Percentiles rank a stretch among this genome's conserved stretches.
Conservation (phyloP, 2,797 vertebrate species). For the Ctenochaetus hawaiiensis region DNA sequence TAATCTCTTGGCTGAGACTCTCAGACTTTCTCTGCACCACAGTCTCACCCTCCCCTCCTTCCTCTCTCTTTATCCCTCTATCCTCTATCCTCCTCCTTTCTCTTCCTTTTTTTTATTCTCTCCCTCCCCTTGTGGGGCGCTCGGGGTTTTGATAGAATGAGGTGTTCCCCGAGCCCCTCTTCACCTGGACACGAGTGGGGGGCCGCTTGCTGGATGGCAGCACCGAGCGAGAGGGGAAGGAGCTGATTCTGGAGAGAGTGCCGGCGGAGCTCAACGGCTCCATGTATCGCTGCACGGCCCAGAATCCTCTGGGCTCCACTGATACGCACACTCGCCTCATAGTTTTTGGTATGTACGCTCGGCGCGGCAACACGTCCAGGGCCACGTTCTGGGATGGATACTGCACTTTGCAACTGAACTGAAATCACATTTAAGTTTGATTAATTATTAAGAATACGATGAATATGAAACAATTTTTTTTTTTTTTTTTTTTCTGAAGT, state of each 20-base stretch:
- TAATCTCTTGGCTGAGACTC: constrained; percentile 65
- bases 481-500: not conserved
- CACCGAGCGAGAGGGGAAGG: constrained; percentile 89
- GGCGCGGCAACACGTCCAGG: not conserved
- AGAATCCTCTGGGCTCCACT: constrained; percentile 97
- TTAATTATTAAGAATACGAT: constrained; percentile 56
- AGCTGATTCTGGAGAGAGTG: constrained; percentile 94
- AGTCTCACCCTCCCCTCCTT: constrained; percentile 1
- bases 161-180: constrained; percentile 97
- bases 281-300: constrained; percentile 98
- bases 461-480: constrained; percentile 55
- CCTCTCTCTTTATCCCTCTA: not conserved
- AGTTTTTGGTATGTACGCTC: constrained; percentile 90
- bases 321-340: constrained; percentile 98
- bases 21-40: constrained; percentile 44
- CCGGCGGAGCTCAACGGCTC: constrained; percentile 96
- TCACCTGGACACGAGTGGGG: constrained; percentile 96
- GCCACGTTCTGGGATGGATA: constrained; percentile 20
- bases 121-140: constrained; percentile 16
- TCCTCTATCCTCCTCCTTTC: not conserved
- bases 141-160: constrained; percentile 87
- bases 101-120: not conserved
- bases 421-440: constrained; percentile 47
- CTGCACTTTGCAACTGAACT: constrained; percentile 21
- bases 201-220: constrained; percentile 95